Evolutionary conservation across 2,888 invertebrate genomes (phyloP), one percentile per base, ranked within the genome.

Genomic region (Chalcosyrphus nemorum): DNA sequence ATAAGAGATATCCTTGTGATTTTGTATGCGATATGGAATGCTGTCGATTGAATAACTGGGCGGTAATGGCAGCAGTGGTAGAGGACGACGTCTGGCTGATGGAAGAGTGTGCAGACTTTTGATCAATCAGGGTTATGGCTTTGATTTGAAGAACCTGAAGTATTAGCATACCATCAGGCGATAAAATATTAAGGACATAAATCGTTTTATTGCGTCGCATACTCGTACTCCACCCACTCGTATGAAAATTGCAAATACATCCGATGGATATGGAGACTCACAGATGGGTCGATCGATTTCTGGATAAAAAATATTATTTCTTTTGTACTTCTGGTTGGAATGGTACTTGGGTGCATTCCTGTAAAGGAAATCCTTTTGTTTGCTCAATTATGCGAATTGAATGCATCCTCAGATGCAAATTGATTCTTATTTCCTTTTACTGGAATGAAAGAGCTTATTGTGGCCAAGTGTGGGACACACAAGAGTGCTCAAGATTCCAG

Each of bases 111-210:
- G 61, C 77, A 78, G 65, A 80, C 84, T 80, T 74, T 56, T 70
- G 57, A 80, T 84, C 78, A 84, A 84, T 80, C 84, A 80, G 70
- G 54, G 52, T 59, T 78, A 75, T 47, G 50, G 65, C 80, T 78
- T 61, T 84, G 84, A 84, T 84, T 84, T 75, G 80, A 78, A 32
- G 75, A 78, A 57, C 75, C 74, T 74, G 56, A 38, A 57, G 52
- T 75, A 80, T 84, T 80, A 78, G 84, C 78, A 84, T 82, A 63
- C 66, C 82, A 82, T 77, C 82, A 77, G 72, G 68, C 66, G 77
- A 82, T 82, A 82, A 82, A 77, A 82, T 82, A 68, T 82, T 82
- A 77, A 74, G 61, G 72, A 77, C 32, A 35, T 68, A 77, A 82
- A 82, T 77, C 72, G 68, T 68, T 74, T 77, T 74, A 82, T 54